These are phyloP conservation scores for Netelia virgata DNA, from an alignment of 2,888 invertebrate genomes.

Conservation along the genomic window DNA sequence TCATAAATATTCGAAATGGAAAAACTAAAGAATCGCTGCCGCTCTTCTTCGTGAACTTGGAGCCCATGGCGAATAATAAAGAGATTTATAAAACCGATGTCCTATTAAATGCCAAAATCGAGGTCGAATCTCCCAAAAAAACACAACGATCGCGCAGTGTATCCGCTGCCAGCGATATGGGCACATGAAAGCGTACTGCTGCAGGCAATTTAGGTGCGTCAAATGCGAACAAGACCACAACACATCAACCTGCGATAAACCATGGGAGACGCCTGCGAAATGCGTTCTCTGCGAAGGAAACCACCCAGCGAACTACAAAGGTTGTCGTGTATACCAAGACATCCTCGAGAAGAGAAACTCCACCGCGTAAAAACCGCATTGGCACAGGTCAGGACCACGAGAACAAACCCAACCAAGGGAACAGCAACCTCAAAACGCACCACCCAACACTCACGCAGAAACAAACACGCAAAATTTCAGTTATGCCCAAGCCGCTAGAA, in stretches of 20 bases:
- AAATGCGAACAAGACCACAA: conserved; percentile 84
- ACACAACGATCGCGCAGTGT: conserved; percentile 81
- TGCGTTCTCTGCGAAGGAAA: too few species aligned
- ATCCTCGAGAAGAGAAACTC: conserved; percentile 14
- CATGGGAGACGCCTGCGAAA: too few species aligned
- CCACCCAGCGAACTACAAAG: too few species aligned
- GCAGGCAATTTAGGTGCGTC: conserved; percentile 82
- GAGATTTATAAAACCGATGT: conserved; percentile 62
- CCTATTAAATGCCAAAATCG: conserved; percentile 74
- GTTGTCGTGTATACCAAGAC: neutral
- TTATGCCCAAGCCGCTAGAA: neutral
- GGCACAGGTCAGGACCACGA: neutral
- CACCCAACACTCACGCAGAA: neutral
- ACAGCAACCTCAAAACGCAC: neutral
- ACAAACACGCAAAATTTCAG: neutral
- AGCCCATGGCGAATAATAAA: conserved; percentile 71
- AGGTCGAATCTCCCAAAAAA: conserved; percentile 81
- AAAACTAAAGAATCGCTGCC: conserved; percentile 66
- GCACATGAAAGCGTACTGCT: conserved; percentile 84
- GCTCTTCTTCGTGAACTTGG: conserved; percentile 70
- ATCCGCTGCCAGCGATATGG: conserved; percentile 85
- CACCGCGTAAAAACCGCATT: conserved; percentile 5
- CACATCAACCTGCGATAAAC: conserved; percentile 64
- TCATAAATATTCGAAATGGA: conserved; percentile 53
- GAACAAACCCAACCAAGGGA: neutral